Base-by-base conservation (phyloP, 2,113 vertebrate genomes). In the Indicator indicator region DNA sequence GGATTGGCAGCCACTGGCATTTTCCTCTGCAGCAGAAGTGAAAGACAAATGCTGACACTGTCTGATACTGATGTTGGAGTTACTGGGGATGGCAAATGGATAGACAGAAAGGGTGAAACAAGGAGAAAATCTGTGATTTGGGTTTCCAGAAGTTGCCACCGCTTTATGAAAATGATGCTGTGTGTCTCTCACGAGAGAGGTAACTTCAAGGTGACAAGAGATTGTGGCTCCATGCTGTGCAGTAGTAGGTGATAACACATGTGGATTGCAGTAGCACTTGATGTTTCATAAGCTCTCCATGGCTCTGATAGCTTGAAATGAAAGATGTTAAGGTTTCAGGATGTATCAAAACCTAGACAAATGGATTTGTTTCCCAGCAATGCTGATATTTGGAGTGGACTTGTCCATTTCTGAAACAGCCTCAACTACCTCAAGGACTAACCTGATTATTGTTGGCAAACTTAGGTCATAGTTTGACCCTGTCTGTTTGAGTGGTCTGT, bases 71-170 rank as follows among this genome's bases (percentile, higher is more conserved):
- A 52, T 81, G 69, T 3, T 83, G 65, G 33, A 83, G 32, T 90
- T 65, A 24, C 17, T 64, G 83, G 76, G 73, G 76, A 81, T 81
- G 86, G 68, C 65, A 78, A 73, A 32, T 60, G 69, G 64, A 52
- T 44, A 42, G 86, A 86, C 60, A 71, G 82, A 55, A 54, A 44
- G 42, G 68, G 68, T 9, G 32, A 67, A 89, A 26, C 46, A 67
- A 46, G 38, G 48, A 88, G 54, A 54, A 90, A 95, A 95, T 90
- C 58, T 92, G 42, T 9, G 38, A 65, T 86, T 81, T 81, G 92
- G 77, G 63, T 40, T 46, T 93, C 36, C 27, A 65, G 81, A 84
- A 82, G 81, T 63, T 90, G 59, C 62, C 6, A 10, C 30, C 20
- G 4, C 59, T 65, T 54, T 11, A 87, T 92, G 74, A 72, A 85